Conservation (phyloP, 2,113 vertebrate genomes). For the Vicugna pacos region DNA sequence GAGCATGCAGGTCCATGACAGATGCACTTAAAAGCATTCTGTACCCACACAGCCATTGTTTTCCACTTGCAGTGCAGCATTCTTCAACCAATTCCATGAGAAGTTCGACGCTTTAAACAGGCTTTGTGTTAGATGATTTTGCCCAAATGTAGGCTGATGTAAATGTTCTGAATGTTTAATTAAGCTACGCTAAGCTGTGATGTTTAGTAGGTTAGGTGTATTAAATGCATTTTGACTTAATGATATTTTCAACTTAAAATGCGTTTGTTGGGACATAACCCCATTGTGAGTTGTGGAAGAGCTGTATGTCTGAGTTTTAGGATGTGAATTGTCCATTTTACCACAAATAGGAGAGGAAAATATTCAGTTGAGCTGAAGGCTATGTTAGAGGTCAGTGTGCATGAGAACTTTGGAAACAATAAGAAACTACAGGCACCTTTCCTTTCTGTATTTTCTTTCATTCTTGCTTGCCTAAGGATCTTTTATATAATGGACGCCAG, state of each 20-base stretch:
- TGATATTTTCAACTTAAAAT: not conserved
- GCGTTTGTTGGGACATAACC: not conserved
- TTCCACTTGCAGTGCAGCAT: not conserved
- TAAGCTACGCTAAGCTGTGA: not conserved
- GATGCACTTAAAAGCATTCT: too few species aligned
- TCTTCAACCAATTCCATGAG: not conserved
- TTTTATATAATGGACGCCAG: slow-evolving; percentile 44
- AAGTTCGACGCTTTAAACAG: not conserved
- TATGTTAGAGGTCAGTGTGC: slow-evolving; percentile 61
- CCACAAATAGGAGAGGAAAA: not conserved
- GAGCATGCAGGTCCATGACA: too few species aligned
- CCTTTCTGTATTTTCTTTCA: slow-evolving; percentile 58
- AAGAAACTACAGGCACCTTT: slow-evolving; percentile 38
- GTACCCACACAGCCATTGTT: not conserved
- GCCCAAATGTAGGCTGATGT: not conserved
- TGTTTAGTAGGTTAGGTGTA: not conserved
- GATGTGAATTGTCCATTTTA: not conserved
- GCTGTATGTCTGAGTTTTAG: not conserved
- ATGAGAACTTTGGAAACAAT: slow-evolving; percentile 34
- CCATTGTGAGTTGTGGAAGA: not conserved
- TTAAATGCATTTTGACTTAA: not conserved
- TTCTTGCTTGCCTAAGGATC: slow-evolving; percentile 74
- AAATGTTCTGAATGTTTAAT: not conserved
- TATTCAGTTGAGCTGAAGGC: slow-evolving; percentile 11
- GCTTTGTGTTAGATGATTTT: not conserved